Base-by-base conservation (phyloP, 2,113 vertebrate species). In the Hemiprocne comata region DNA sequence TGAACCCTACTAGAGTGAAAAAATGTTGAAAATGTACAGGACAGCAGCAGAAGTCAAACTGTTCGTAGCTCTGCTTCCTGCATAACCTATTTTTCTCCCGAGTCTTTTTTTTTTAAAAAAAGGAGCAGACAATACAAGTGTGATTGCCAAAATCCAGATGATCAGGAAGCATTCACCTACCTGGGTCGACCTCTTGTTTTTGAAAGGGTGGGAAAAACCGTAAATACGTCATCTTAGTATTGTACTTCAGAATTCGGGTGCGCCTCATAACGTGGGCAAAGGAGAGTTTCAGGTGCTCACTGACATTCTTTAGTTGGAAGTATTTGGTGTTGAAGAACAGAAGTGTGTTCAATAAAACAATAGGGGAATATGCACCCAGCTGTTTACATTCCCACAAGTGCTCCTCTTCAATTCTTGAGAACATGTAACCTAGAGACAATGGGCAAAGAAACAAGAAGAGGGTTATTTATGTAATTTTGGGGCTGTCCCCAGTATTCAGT, bases 291-390 rank as follows among this genome's bases (percentile, higher is more conserved):
- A 98, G 98, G 97, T 99, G 99, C 96, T 99, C 99, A 88, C 98
- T 98, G 95, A 98, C 98, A 58, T 98, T 98, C 97, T 98, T 99
- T 85, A 99, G 98, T 96, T 98, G 98, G 91, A 99, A 99, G 83
- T 98, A 98, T 98, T 99, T 99, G 97, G 99, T 99, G 98, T 99
- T 99, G 98, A 99, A 99, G 97, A 99, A 99, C 8, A 99, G 98
- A 90, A 99, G 98, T 1, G 99, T 99, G 97, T 99, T 99, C 97
- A 99, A 97, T 81, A 99, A 98, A 92, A 99, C 99, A 3, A 99
- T 99, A 76, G 99, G 99, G 29, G 99, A 99, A 97, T 99, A 99
- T 16, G 99, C 99, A 7, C 99, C 99, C 95, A 99, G 94, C 98
- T 99, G 99, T 85, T 99, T 99, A 92, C 99, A 99, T 65, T 99